Percentiles rank a stretch among this genome's conserved stretches.
Conservation (phyloP, 1,140 invertebrate species). For the Drosophila hydei region DNA sequence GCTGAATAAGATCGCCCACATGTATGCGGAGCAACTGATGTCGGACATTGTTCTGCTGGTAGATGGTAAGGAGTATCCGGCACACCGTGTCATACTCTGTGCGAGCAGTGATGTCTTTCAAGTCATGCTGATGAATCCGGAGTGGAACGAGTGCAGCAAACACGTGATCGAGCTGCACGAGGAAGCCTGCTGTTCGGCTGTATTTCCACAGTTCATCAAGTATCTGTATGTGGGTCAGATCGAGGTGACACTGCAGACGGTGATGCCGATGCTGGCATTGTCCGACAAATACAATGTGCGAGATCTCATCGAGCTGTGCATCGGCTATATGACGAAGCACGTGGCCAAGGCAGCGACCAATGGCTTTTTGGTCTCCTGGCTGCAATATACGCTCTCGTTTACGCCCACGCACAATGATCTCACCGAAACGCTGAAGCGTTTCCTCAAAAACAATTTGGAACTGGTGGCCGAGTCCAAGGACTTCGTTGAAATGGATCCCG, state of each 20-base stretch:
- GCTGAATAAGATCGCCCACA: slow-evolving; percentile 90
- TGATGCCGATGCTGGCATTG: slow-evolving; percentile 93
- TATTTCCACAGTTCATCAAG: slow-evolving; percentile 95
- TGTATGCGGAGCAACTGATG: slow-evolving; percentile 93
- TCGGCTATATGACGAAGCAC: slow-evolving; percentile 94
- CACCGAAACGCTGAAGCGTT: slow-evolving; percentile 89
- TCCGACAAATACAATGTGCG: slow-evolving; percentile 98
- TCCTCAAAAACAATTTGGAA: slow-evolving; percentile 96
- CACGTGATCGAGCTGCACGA: slow-evolving; percentile 93
- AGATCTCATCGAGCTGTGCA: slow-evolving; percentile 92
- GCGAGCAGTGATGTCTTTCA: slow-evolving; percentile 98
- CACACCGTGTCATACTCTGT: slow-evolving; percentile 96
- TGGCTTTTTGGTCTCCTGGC: slow-evolving; percentile 93
- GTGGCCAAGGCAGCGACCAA: slow-evolving; percentile 92
- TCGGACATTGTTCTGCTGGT: slow-evolving; percentile 94
- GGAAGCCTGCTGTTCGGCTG: slow-evolving; percentile 91
- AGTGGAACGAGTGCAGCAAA: slow-evolving; percentile 95
- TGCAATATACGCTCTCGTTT: slow-evolving; percentile 94
- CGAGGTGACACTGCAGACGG: slow-evolving; percentile 91
- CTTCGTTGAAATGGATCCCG: slow-evolving; percentile 92
- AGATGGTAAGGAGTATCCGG: slow-evolving; percentile 91
- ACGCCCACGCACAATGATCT: slow-evolving; percentile 89
- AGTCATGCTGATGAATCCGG: slow-evolving; percentile 97
- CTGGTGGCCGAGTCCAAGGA: slow-evolving; percentile 91
- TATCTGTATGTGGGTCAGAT: slow-evolving; percentile 98